Evolutionary conservation across 2,888 invertebrate genomes (phyloP), one percentile per base, ranked within the genome.

Genomic region (Seira musarum): DNA sequence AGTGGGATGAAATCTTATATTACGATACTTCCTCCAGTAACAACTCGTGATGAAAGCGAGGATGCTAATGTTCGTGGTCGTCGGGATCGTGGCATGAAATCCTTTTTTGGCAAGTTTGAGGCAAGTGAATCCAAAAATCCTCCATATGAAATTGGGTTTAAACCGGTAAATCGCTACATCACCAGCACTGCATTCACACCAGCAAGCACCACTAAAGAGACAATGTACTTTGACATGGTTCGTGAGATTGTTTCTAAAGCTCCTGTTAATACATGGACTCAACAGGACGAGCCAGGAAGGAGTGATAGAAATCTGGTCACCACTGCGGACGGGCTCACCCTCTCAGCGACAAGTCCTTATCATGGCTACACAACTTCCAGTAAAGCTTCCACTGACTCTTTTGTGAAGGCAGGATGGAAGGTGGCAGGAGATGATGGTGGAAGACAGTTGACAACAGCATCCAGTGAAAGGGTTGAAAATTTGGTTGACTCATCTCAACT

Each of bases 131-230:
- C 80, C 2, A 81, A 69, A 74, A 68, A 75, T 63, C 85, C 85
- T 1, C 67, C 79, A 19, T 85, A 80, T 79, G 85, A 87, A 57
- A 79, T 81, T 15, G 86, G 86, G n/a, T 87, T 87, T 25, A 78
- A 83, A 35, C 86, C 86, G 8, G 82, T 85, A 15, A 66, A 40
- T 60, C 78, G 72, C 17, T 72, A 67, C 19, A 75, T 64, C 0
- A 25, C 65, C 10, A 77, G 17, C 53, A 53, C 24, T 22, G 17
- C 25, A 66, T 78, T 22, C 78, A 8, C 71, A 30, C n/a, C 78
- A n/a, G 66, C 78, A 8, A 67, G 66, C 61, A 78, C 78, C 8
- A 78, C 78, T 3, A 57, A 71, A 1, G 78, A 78, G 61, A 46
- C 78, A 0, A 19, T 78, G n/a, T 78, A 78, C 49, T 78, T 78